phyloP scores from a whole-genome alignment of 2,113 vertebrate genomes.

The Psilopogon haemacephalus region DNA sequence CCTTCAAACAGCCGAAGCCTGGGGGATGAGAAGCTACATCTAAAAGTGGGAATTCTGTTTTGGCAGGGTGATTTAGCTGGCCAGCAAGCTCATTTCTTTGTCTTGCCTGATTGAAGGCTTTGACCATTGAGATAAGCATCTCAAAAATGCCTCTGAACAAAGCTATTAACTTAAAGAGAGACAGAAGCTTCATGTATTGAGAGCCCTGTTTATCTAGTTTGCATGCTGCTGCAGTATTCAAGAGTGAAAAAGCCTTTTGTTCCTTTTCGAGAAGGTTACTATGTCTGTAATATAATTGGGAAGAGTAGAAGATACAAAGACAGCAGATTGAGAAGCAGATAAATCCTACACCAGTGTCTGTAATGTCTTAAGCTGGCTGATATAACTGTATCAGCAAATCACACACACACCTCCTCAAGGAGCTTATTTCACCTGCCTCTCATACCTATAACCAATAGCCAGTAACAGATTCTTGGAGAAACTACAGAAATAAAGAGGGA shows the following conservation, averaged over 20 bases:
- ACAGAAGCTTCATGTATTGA: neutral
- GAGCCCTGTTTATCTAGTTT: neutral
- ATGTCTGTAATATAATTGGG: neutral
- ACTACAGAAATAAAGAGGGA: neutral
- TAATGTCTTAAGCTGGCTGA: neutral
- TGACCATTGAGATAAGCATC: neutral
- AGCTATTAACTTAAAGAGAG: neutral
- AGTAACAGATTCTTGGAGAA: neutral
- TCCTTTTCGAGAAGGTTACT: neutral
- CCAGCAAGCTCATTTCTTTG: neutral
- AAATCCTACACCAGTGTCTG: neutral
- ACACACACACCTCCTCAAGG: neutral
- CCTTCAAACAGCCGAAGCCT: conserved; percentile 4
- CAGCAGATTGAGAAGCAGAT: neutral
- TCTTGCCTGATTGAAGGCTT: neutral
- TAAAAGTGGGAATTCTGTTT: conserved; percentile 45
- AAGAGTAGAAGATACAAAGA: neutral
- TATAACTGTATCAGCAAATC: neutral
- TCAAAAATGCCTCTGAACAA: neutral
- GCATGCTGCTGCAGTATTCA: neutral
- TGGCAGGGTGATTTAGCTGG: conserved; percentile 34
- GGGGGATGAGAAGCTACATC: conserved; percentile 37
- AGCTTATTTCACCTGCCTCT: neutral
- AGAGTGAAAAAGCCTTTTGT: neutral
- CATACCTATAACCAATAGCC: neutral